Evolutionary conservation across 2,888 invertebrate species (phyloP).

Genomic region (Piscicola geometra): DNA sequence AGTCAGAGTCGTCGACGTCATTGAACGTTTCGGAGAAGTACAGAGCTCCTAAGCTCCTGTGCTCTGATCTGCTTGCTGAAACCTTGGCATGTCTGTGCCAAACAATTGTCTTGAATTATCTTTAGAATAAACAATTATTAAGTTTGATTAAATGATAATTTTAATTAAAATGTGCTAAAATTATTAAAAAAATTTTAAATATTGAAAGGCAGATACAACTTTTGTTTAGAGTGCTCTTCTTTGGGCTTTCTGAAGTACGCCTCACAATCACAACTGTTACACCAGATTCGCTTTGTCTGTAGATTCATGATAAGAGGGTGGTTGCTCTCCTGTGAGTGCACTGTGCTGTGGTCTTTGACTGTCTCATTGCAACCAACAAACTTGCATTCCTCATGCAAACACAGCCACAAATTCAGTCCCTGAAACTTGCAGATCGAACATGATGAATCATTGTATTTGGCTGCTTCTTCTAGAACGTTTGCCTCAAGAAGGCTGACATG

Average conservation of each 20-base stretch:
- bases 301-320: constrained; percentile 68
- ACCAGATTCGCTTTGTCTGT: constrained; percentile 79
- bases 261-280: constrained; percentile 78
- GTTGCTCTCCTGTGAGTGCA: constrained; percentile 64
- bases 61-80: neutral
- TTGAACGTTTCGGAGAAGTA: constrained; percentile 1
- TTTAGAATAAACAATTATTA: constrained; percentile 13
- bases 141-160: neutral
- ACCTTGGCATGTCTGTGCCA: too few relatives aligned
- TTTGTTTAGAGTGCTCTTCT: neutral
- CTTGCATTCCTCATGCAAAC: constrained; percentile 72
- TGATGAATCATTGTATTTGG: neutral
- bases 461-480: neutral
- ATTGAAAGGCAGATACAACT: neutral
- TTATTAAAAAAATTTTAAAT: neutral
- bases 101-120: neutral
- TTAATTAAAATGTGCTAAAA: neutral
- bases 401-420: constrained; percentile 80
- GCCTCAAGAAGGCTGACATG: neutral
- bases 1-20: constrained; percentile 26
- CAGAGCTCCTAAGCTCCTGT: neutral
- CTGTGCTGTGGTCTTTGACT: constrained; percentile 75
- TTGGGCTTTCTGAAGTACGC: constrained; percentile 56
- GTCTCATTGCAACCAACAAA: constrained; percentile 79
- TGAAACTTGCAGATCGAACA: constrained; percentile 71